Percentiles rank a stretch among this genome's conserved stretches.
Conservation (phyloP, 2,888 invertebrate genomes). For the Drosophila eohydei region DNA sequence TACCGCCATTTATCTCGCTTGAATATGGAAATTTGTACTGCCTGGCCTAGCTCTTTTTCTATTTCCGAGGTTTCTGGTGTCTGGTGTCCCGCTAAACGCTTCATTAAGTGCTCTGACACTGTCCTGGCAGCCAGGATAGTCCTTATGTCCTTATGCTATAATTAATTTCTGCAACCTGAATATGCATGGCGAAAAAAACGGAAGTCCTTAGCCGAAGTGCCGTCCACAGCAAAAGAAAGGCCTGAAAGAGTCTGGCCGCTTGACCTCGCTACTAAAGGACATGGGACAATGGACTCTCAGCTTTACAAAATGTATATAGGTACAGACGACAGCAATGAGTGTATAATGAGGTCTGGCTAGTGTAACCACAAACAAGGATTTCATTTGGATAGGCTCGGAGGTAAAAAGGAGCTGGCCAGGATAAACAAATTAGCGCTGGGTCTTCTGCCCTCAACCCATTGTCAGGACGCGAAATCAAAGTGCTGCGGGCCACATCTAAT, state of each 20-base stretch:
- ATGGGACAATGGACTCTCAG: constrained; percentile 20
- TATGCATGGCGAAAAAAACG: constrained; percentile 23
- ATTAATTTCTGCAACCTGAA: constrained; percentile 75
- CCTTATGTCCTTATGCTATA: constrained; percentile 70
- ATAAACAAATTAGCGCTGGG: constrained; percentile 41
- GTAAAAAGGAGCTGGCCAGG: constrained; percentile 2
- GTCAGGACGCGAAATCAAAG: constrained; percentile 38
- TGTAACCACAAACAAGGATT: constrained; percentile 37
- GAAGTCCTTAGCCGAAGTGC: constrained; percentile 34
- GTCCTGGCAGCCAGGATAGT: constrained; percentile 53
- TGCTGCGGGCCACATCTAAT: constrained; percentile 20
- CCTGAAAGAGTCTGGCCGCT: constrained; percentile 18
- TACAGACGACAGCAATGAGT: constrained; percentile 29
- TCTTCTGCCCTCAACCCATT: constrained; percentile 7
- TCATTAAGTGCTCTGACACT: constrained; percentile 70
- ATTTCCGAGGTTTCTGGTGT: constrained; percentile 6
- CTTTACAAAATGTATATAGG: constrained; percentile 21
- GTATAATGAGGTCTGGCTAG: constrained; percentile 34
- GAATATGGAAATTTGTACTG: constrained; percentile 67
- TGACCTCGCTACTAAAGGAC: constrained; percentile 42
- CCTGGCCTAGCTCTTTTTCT: constrained; percentile 8
- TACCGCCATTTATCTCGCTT: constrained; percentile 73
- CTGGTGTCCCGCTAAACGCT: constrained; percentile 60
- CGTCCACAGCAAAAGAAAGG: not conserved
- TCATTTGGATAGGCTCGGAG: constrained; percentile 38